Evolutionary conservation across 1,140 invertebrate genomes (phyloP).

Genomic region (Pectinophora gossypiella): DNA sequence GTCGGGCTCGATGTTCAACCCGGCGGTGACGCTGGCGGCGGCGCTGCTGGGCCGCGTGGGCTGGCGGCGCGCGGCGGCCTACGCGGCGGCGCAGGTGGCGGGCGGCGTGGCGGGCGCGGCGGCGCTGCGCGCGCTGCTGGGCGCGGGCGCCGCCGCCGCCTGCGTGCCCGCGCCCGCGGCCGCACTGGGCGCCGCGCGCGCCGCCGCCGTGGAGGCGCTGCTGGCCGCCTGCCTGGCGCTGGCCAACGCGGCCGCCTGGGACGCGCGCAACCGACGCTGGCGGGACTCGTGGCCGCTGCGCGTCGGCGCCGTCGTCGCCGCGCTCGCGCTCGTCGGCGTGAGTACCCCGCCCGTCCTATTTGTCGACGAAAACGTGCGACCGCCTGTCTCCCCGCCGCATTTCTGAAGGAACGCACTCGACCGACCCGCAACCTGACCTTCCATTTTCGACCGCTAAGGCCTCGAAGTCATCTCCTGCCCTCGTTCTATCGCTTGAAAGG

Average conservation of each 20-base stretch:
- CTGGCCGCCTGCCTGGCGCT: slow-evolving; percentile 60
- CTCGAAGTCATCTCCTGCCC: no score
- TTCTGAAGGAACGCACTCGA: no score
- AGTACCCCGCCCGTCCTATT: no score
- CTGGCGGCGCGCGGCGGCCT: slow-evolving; percentile 2
- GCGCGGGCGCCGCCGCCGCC: slow-evolving; percentile 4
- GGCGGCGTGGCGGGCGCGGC: slow-evolving; percentile 2
- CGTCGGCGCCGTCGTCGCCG: slow-evolving; percentile 60
- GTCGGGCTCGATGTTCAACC: slow-evolving; percentile 46
- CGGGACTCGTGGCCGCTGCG: slow-evolving; percentile 70
- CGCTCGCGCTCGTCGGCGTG: slow-evolving; percentile 59
- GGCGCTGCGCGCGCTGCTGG: not conserved
- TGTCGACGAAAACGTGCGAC: no score
- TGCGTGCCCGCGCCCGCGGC: slow-evolving; percentile 23
- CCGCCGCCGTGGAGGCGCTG: slow-evolving; percentile 54
- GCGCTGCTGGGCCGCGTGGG: slow-evolving; percentile 25
- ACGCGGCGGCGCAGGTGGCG: not conserved
- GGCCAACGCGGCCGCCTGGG: slow-evolving; percentile 69
- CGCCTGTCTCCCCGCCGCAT: no score
- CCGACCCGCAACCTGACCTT: no score
- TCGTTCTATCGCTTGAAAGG: no score
- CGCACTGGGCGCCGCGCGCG: slow-evolving; percentile 23
- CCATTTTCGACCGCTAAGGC: no score
- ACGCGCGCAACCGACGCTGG: slow-evolving; percentile 53
- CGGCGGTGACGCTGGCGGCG: slow-evolving; percentile 46